Evolutionary conservation across 2,113 vertebrate species (phyloP).

Genomic region (Ariopsis seemanni): DNA sequence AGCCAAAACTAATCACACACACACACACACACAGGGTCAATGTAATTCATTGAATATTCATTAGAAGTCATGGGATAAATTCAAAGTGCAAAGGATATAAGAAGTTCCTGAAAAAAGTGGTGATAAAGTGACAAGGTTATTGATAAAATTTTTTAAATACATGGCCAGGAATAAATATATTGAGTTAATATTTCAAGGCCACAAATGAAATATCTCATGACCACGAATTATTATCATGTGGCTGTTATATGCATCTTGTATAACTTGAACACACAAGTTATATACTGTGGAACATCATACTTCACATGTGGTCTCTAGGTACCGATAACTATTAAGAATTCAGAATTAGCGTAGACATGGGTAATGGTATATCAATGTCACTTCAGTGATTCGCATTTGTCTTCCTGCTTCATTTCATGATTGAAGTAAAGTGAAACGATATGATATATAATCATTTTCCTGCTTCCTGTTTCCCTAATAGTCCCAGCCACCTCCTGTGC

Average conservation of each 20-base stretch:
- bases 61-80: background rate
- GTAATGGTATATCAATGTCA: too few relatives aligned
- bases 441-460: background rate
- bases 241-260: background rate
- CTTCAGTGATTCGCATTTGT: too few relatives aligned
- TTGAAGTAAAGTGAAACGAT: too few relatives aligned
- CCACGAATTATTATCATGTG: background rate
- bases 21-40: background rate
- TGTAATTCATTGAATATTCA: background rate
- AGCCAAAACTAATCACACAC: slow-evolving; percentile 75
- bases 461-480: background rate
- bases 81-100: background rate
- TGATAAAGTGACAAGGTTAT: background rate
- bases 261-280: background rate
- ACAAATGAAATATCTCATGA: background rate
- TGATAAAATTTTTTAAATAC: background rate
- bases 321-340: background rate
- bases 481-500: too few relatives aligned
- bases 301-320: background rate
- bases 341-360: too few relatives aligned
- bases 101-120: background rate
- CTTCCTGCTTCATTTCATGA: too few relatives aligned
- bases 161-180: background rate
- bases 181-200: background rate
- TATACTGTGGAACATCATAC: background rate